Evolutionary conservation across 2,888 invertebrate species (phyloP).

Genomic region (Euclidia mi): DNA sequence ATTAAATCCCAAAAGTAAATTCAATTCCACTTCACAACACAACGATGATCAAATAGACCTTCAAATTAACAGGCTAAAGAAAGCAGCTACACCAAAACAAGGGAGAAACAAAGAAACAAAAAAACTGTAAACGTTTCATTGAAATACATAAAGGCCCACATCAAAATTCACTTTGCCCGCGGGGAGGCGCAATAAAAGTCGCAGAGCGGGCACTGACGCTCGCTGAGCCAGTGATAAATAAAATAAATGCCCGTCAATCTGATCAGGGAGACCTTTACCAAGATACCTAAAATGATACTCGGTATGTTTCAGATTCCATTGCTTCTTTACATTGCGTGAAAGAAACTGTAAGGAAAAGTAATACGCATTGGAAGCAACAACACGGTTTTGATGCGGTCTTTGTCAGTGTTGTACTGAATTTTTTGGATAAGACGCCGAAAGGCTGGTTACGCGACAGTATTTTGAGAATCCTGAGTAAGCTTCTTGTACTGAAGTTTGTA

Average conservation of each 20-base stretch:
- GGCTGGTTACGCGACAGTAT: constrained; percentile 45
- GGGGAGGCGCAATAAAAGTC: constrained; percentile 73
- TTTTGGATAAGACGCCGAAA: constrained; percentile 39
- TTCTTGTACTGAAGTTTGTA: constrained; percentile 48
- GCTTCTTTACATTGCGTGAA: constrained; percentile 22
- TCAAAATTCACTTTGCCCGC: constrained; percentile 86
- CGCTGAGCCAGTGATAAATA: constrained; percentile 67
- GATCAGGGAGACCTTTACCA: constrained; percentile 53
- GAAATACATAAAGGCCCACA: constrained; percentile 77
- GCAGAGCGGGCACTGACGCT: constrained; percentile 58
- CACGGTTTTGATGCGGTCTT: constrained; percentile 19
- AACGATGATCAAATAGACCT: constrained; percentile 43
- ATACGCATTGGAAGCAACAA: constrained; percentile 25
- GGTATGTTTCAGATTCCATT: constrained; percentile 33
- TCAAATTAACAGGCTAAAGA: constrained; percentile 46
- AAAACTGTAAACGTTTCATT: constrained; percentile 75
- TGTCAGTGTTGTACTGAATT: constrained; percentile 43
- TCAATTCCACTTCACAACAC: constrained; percentile 20
- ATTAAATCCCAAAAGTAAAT: neutral
- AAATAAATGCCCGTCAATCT: constrained; percentile 65
- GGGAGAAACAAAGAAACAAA: constrained; percentile 43
- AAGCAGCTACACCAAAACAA: constrained; percentile 39
- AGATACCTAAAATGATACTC: constrained; percentile 31
- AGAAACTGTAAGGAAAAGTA: constrained; percentile 4
- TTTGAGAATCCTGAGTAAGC: constrained; percentile 55